Evolutionary conservation across 2,888 invertebrate genomes (phyloP).

Genomic region (Chironomus riparius): DNA sequence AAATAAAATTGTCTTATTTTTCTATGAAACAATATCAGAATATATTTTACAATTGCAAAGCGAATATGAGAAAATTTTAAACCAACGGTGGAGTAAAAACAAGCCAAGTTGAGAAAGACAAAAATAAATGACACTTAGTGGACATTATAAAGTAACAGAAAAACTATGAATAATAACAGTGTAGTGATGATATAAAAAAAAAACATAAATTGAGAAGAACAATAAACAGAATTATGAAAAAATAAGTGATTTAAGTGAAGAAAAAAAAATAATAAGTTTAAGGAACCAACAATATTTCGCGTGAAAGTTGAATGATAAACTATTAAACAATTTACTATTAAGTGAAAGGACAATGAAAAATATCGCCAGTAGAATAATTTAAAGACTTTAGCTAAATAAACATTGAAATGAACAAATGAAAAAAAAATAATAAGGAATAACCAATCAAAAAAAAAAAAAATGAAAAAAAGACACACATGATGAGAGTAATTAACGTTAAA

Average conservation of each 20-base stretch:
- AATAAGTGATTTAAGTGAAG: neutral
- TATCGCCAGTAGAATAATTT: constrained; percentile 19
- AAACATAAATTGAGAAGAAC: neutral
- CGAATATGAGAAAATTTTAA: constrained; percentile 27
- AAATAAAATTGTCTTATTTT: neutral
- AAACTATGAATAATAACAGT: neutral
- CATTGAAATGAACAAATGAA: neutral
- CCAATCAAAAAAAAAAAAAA: constrained; percentile 2
- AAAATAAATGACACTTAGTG: neutral
- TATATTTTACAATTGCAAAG: constrained; percentile 27
- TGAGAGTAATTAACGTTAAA: constrained; percentile 6
- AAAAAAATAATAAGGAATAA: constrained; percentile 3
- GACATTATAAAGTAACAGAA: neutral
- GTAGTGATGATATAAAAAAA: neutral
- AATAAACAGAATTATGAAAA: neutral
- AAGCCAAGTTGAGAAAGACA: constrained; percentile 24
- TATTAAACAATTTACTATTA: neutral
- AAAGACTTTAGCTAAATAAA: constrained; percentile 1
- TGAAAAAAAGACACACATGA: neutral
- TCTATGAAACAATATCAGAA: constrained; percentile 1
- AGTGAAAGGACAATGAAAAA: constrained; percentile 6
- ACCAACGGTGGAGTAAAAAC: constrained; percentile 27
- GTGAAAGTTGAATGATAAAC: neutral
- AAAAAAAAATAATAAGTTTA: neutral
- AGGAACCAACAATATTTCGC: neutral